Percentiles rank a stretch among this genome's conserved stretches.
phyloP scores from a whole-genome alignment of 1,140 invertebrate species.

The Portunus trituberculatus region DNA sequence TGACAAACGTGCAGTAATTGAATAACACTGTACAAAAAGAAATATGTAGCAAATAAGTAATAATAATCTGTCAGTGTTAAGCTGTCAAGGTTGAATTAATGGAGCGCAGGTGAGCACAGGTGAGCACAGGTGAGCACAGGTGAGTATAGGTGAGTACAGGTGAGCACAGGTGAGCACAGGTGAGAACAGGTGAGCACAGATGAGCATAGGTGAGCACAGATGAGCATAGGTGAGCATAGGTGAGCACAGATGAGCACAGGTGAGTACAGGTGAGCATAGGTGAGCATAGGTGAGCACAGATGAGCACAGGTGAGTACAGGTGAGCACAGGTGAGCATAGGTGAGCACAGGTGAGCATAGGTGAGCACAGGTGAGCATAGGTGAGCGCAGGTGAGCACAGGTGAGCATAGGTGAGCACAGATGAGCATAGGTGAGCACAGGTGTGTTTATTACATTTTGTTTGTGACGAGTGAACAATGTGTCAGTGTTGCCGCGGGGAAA shows the following conservation, averaged over 20 bases:
- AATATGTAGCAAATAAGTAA: no score
- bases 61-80: no score
- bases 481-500: no score
- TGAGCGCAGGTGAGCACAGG: constrained; percentile 4
- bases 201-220: background rate
- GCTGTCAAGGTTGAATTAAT: background rate
- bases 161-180: constrained; percentile 17
- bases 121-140: background rate
- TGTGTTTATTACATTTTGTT: no score
- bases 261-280: background rate
- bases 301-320: constrained; percentile 14
- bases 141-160: background rate
- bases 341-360: background rate
- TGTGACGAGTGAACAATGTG: no score
- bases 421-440: background rate
- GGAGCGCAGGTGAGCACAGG: background rate
- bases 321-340: constrained; percentile 5
- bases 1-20: no score
- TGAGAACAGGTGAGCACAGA: background rate
- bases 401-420: background rate
- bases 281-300: no score
- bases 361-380: constrained; percentile 14
- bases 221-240: background rate
- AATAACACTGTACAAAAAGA: no score
- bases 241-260: background rate